Conservation (phyloP, 2,888 invertebrate genomes). For the Philonicus albiceps region DNA sequence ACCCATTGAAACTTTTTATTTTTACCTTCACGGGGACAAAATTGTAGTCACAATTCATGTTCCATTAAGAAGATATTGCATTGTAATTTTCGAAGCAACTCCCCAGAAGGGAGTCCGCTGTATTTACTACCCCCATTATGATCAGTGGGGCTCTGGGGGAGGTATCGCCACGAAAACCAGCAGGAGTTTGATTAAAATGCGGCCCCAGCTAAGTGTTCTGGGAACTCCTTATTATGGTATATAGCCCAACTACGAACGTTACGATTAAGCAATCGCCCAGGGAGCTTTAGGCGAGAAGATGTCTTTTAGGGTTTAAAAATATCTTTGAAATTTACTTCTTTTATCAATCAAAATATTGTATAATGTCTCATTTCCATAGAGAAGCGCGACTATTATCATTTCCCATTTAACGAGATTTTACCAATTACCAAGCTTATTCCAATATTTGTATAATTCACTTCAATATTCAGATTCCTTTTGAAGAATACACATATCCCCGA, state of each 20-base stretch:
- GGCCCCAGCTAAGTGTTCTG: neutral
- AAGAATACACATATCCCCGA: too few relatives aligned
- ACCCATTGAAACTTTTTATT: conserved; percentile 21
- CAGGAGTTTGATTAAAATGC: conserved; percentile 2
- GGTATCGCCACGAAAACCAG: neutral
- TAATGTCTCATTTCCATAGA: too few relatives aligned
- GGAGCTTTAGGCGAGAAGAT: neutral
- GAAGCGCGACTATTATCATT: too few relatives aligned
- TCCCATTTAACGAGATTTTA: too few relatives aligned
- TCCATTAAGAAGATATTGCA: conserved; percentile 23
- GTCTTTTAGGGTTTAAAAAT: neutral
- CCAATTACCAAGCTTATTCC: too few relatives aligned
- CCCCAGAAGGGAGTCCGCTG: neutral
- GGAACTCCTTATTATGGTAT: neutral
- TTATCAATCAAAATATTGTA: neutral
- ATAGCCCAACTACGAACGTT: neutral
- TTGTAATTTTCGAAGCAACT: conserved; percentile 22
- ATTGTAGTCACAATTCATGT: conserved; percentile 16
- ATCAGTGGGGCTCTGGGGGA: neutral
- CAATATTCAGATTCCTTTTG: too few relatives aligned
- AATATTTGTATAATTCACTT: too few relatives aligned
- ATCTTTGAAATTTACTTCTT: neutral
- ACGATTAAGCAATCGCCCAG: neutral
- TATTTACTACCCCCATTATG: neutral
- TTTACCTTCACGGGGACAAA: conserved; percentile 17